These are phyloP conservation scores for Anolis sagrei DNA, from an alignment of 2,113 vertebrate species.

Conservation along the genomic window DNA sequence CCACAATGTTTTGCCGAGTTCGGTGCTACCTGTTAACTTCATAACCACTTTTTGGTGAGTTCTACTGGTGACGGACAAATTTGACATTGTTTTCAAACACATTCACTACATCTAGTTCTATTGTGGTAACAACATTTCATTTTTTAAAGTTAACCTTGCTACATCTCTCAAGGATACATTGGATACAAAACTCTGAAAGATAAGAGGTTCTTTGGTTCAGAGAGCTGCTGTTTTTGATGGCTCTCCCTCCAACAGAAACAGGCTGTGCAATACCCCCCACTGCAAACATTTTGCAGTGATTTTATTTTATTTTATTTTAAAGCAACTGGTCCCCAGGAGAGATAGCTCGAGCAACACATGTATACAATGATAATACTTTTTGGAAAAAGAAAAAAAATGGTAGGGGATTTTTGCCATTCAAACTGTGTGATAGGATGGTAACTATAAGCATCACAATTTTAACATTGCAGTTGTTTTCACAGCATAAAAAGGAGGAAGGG, in stretches of 20 bases:
- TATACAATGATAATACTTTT: constrained; percentile 19
- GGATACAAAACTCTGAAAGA: constrained; percentile 48
- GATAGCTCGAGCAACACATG: neutral
- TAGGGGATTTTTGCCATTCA: neutral
- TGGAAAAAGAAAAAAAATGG: neutral
- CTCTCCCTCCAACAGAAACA: neutral
- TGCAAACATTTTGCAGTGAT: constrained; percentile 45
- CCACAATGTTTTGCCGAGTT: no score
- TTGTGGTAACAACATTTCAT: constrained; percentile 15
- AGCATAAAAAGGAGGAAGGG: neutral
- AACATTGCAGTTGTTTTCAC: neutral
- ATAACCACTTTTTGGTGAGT: neutral
- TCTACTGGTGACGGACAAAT: neutral
- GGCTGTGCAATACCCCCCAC: constrained; percentile 25
- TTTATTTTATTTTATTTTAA: no score
- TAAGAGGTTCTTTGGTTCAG: constrained; percentile 37
- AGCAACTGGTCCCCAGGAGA: constrained; percentile 12
- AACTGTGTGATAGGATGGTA: neutral
- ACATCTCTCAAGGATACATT: constrained; percentile 50
- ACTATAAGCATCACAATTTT: neutral
- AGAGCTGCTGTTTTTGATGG: neutral
- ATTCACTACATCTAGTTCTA: neutral
- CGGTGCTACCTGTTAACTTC: neutral
- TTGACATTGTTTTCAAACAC: neutral
- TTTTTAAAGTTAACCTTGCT: constrained; percentile 21